These are phyloP conservation scores for Agonum fuliginosum DNA, from an alignment of 2,888 invertebrate species.

Conservation along the genomic window DNA sequence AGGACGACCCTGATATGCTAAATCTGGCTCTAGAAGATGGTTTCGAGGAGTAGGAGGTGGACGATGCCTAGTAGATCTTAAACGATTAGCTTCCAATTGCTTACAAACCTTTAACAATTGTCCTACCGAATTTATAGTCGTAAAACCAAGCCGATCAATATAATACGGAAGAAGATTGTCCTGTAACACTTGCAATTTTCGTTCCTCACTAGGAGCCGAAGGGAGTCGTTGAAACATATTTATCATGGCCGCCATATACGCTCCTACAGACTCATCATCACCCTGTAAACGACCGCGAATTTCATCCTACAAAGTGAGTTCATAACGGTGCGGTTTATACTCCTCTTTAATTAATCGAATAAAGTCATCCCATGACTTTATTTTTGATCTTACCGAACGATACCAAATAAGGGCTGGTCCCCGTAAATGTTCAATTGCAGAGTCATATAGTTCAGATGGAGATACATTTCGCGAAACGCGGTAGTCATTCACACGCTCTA, in stretches of 20 bases:
- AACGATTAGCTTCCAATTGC: background rate
- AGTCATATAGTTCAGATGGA: slow-evolving; percentile 46
- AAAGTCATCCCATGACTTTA: background rate
- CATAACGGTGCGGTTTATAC: background rate
- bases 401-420: slow-evolving; percentile 1
- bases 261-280: background rate
- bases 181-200: too few species aligned
- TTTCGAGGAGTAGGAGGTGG: background rate
- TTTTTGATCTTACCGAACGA: background rate
- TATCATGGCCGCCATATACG: background rate
- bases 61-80: background rate
- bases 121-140: too few species aligned
- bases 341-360: background rate
- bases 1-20: background rate
- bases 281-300: background rate
- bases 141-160: too few species aligned
- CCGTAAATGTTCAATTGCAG: background rate
- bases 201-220: too few species aligned
- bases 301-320: background rate
- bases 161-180: too few species aligned
- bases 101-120: too few species aligned
- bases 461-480: slow-evolving; percentile 59
- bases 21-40: background rate
- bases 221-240: background rate
- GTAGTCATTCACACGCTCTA: slow-evolving; percentile 61